These are phyloP conservation scores for Drosophila guanche DNA, from an alignment of 1,140 invertebrate genomes.

Conservation along the genomic window DNA sequence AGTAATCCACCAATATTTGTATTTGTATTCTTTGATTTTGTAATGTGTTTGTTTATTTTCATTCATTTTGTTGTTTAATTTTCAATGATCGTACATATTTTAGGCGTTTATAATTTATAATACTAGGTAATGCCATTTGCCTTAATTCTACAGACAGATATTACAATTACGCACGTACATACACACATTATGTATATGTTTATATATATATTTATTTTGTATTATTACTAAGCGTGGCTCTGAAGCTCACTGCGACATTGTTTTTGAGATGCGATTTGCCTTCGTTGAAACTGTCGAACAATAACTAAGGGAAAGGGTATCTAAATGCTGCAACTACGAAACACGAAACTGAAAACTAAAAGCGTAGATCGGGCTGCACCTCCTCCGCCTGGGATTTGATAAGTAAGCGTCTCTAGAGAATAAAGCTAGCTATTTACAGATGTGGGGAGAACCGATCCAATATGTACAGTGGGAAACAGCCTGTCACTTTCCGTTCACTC, in stretches of 20 bases:
- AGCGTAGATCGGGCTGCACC: slow-evolving; percentile 20
- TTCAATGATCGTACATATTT: slow-evolving; percentile 55
- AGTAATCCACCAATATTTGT: too few relatives aligned
- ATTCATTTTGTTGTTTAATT: slow-evolving; percentile 52
- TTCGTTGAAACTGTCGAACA: slow-evolving; percentile 45
- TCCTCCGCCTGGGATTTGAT: slow-evolving; percentile 14
- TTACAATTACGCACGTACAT: slow-evolving; percentile 65
- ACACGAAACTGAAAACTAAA: slow-evolving; percentile 52
- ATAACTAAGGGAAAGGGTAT: slow-evolving; percentile 41
- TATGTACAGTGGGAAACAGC: slow-evolving; percentile 51
- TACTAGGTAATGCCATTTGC: slow-evolving; percentile 72
- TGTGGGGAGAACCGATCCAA: background rate
- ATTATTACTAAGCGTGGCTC: slow-evolving; percentile 24
- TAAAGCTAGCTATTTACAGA: slow-evolving; percentile 76
- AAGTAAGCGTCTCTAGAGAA: slow-evolving; percentile 52
- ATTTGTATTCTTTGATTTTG: slow-evolving; percentile 59
- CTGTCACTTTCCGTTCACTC: slow-evolving; percentile 25
- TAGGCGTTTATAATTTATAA: slow-evolving; percentile 68
- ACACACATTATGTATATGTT: slow-evolving; percentile 44
- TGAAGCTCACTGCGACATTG: slow-evolving; percentile 35
- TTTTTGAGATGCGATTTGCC: slow-evolving; percentile 55
- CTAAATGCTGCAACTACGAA: slow-evolving; percentile 64
- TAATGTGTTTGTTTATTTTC: slow-evolving; percentile 74
- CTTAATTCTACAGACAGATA: slow-evolving; percentile 63
- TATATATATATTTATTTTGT: slow-evolving; percentile 27